Base-by-base conservation (phyloP, 1,140 invertebrate genomes). In the Pseudomyrmex flavicornis region DNA sequence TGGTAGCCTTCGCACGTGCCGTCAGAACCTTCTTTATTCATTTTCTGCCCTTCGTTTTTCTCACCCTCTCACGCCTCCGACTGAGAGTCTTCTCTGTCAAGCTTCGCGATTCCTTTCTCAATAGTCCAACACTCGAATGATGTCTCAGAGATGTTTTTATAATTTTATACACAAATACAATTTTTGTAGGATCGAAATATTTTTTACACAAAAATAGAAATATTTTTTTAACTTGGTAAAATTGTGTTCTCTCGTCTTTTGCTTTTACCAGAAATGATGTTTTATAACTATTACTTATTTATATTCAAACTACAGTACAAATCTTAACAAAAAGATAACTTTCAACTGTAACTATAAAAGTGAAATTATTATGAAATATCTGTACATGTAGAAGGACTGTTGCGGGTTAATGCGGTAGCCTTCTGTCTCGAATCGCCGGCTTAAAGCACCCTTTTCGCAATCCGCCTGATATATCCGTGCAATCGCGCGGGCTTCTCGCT, bases 1-100 rank as follows among this genome's bases (percentile, higher is more conserved):
- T 74, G 87, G 87, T 82, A 85, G 88, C 84, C 82, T 83, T 84
- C 88, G 90, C 92, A 92, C 92, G 92, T 93, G 92, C 90, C 91
- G 72, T 80, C 79, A 83, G 83, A 89, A 80, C 65, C 66, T 86
- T 72, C 89, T 90, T 89, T 85, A 85, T 89, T 90, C 87, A 50
- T 84, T 84, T 85, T 80, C 82, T 86, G 82, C 88, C 76, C 87
- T 90, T 82, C 83, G 62, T 84, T 87, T 35, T 35, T 85, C 73
- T 89, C 76, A 82, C 76, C 82, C 85, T 83, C 65, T 84, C 50
- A 69, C 76, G 68, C 77, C 61, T 66, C 62, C 77, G 63, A 52
- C 65, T 74, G 61, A 48, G 44, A 62, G 54, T n/a, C 13, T 35
- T 20, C 61, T 83, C 65, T 66, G 80, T 90, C 82, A 72, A 58